Evolutionary conservation across 2,888 invertebrate species (phyloP), one percentile per base, ranked within the genome.

Genomic region (Oscheius sp.): DNA sequence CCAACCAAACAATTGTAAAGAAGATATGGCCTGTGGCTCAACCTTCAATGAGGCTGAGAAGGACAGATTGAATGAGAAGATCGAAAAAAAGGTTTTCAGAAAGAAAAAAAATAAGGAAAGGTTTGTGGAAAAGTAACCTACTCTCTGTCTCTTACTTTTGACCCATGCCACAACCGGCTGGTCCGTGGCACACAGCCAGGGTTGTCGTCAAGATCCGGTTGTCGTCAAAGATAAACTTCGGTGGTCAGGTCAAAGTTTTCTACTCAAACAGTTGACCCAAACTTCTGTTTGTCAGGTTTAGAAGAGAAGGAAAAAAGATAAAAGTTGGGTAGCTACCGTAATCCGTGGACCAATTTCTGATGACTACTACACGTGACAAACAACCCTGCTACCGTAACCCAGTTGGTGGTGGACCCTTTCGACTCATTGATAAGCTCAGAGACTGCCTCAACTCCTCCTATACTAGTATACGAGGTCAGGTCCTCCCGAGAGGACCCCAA

Each of bases 181-280:
- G 50, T 9, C 59, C 59, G 53, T 53, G 53, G 35, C 35, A 29
- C 29, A 13, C 59, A 60, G 32, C 59, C 59, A 35, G 35, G 29
- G n/a, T 35, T n/a, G 53, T 50, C 65, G 68, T 51, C 68, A 68
- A 53, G 68, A 68, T 68, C 68, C 68, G 68, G 68, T 68, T 68
- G 68, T 68, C 68, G 68, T 63, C 50, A 68, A 68, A 68, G 68
- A 68, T 68, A 68, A 68, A 68, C 68, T 68, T 42, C 35, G 32
- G 51, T n/a, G 60, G 60, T 60, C 60, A 53, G 53, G 53, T 53
- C n/a, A 53, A 53, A 53, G n/a, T 53, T 53, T 53, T 53, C 21
- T n/a, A 29, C 21, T 21, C 21, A 21, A 21, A 21, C 42, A 5
- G 42, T 42, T 42, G 42, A 42, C 42, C 42, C 42, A 42, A 42